Evolutionary conservation across 2,113 vertebrate species (phyloP).

Genomic region (Probosciger aterrimus): DNA sequence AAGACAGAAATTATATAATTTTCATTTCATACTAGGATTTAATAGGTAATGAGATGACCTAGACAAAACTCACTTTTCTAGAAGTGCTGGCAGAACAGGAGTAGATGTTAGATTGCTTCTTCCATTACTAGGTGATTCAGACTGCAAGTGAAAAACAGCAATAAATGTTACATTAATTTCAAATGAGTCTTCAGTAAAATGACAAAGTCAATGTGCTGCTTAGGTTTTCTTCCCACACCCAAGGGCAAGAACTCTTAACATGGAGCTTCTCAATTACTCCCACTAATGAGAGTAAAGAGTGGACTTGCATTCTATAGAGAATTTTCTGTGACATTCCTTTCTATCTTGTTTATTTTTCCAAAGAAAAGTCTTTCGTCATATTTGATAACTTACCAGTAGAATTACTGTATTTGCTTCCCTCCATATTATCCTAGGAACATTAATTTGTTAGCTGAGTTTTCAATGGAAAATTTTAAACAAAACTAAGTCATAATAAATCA

Average conservation of each 20-base stretch:
- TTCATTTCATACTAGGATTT: neutral
- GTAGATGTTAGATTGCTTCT: conserved; percentile 73
- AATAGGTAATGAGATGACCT: neutral
- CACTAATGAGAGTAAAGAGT: neutral
- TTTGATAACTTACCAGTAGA: neutral
- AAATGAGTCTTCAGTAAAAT: neutral
- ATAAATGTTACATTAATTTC: neutral
- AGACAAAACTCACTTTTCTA: conserved; percentile 78
- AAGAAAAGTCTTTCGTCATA: neutral
- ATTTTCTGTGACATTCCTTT: neutral
- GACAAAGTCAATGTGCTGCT: neutral
- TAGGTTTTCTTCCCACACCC: neutral
- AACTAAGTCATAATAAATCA: neutral
- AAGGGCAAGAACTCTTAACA: neutral
- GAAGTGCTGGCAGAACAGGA: conserved; percentile 73
- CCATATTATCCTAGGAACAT: neutral
- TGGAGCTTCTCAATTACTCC: neutral
- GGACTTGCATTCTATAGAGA: neutral
- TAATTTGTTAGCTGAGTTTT: neutral
- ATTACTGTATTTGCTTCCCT: neutral
- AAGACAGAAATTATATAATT: neutral
- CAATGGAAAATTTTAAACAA: neutral
- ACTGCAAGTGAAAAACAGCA: conserved; percentile 72
- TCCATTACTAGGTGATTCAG: conserved; percentile 79
- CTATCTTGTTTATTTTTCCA: neutral